Evolutionary conservation across 2,888 invertebrate species (phyloP), one percentile per base, ranked within the genome.

Genomic region (Micoletzkya japonica): DNA sequence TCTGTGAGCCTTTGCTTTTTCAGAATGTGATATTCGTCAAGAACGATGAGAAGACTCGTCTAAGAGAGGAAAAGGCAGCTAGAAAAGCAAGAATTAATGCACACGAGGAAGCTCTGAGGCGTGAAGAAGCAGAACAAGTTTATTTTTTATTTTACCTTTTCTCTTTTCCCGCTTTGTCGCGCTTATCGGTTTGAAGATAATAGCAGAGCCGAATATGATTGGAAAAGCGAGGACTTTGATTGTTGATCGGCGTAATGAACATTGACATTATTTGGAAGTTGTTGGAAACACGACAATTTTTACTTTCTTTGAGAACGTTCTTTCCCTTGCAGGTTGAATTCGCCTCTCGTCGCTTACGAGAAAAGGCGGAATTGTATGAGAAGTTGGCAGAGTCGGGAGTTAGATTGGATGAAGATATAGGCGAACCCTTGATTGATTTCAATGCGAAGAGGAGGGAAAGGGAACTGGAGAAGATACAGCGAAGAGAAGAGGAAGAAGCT

Each of bases 291-390:
- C n/a, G n/a, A n/a, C n/a, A n/a, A n/a, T n/a, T n/a, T n/a, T n/a
- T n/a, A n/a, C n/a, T n/a, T n/a, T n/a, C n/a, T n/a, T n/a, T n/a
- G n/a, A n/a, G n/a, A n/a, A n/a, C n/a, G n/a, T n/a, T n/a, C n/a
- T n/a, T n/a, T n/a, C 20, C 44, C 10, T 50, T 52, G 10, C 17
- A 64, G 64, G 17, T 64, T 14, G 64, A 32, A 52, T 20, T 50
- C n/a, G 26, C 20, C 30, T 56, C 54, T 67, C 56, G 56, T 24
- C n/a, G 28, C 6, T 32, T 67, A 26, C 54, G 37, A 39, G 67
- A 67, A 24, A 67, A 67, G 34, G 67, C 67, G 10, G 67, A 67
- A 28, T 30, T 67, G 39, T 67, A 67, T 44, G 67, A 67, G 6
- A 37, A 52, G 34, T 37, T 64, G 26, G 44, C 44, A 36, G 61